phyloP scores from a whole-genome alignment of 2,888 invertebrate species.

The Brachyptera risi region DNA sequence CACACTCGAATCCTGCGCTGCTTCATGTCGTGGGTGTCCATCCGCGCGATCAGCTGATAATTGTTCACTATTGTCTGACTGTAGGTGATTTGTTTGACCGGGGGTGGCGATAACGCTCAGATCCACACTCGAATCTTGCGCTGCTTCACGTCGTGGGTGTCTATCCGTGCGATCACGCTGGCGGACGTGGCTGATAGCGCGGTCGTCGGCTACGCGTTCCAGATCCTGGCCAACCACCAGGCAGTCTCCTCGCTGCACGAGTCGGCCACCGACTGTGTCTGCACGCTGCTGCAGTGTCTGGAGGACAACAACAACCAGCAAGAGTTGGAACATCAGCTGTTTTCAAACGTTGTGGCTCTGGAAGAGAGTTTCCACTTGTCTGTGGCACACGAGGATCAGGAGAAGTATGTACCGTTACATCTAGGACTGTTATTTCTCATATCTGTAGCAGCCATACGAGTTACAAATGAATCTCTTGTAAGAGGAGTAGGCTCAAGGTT shows the following conservation, averaged over 20 bases:
- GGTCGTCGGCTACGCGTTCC: constrained; percentile 66
- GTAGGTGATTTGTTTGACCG: constrained; percentile 67
- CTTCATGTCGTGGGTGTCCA: constrained; percentile 89
- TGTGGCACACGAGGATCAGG: constrained; percentile 89
- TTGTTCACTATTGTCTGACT: constrained; percentile 37
- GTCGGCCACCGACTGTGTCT: constrained; percentile 86
- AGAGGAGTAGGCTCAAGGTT: too few relatives aligned
- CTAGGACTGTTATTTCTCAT: too few relatives aligned
- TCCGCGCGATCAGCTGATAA: too few relatives aligned
- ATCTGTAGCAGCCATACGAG: too few relatives aligned
- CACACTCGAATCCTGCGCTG: constrained; percentile 75
- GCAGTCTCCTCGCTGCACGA: constrained; percentile 61
- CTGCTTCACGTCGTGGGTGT: constrained; percentile 91
- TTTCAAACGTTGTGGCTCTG: constrained; percentile 73
- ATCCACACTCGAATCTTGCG: constrained; percentile 70
- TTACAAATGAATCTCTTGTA: too few relatives aligned
- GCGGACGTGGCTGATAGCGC: constrained; percentile 68
- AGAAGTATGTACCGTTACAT: constrained; percentile 56
- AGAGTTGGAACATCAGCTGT: constrained; percentile 72
- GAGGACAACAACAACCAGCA: constrained; percentile 71
- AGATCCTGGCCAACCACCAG: constrained; percentile 45
- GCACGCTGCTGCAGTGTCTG: constrained; percentile 76
- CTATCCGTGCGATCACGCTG: constrained; percentile 74
- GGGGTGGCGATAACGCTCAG: constrained; percentile 59
- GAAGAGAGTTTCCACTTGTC: constrained; percentile 86